Evolutionary conservation across 2,888 invertebrate genomes (phyloP), one percentile per base, ranked within the genome.

Genomic region (Xanthorhoe designata): DNA sequence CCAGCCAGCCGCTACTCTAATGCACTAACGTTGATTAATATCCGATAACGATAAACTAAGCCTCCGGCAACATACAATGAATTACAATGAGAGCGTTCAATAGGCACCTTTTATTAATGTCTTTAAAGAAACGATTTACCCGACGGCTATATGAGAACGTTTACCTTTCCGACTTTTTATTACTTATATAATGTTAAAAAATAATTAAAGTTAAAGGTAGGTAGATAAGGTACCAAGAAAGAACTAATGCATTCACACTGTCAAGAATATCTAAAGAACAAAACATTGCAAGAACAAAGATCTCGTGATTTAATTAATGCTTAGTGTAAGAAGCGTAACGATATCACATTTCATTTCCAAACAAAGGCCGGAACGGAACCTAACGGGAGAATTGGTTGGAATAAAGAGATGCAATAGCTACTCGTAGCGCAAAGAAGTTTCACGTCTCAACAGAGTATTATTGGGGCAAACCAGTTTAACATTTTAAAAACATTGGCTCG

Each of bases 21-120:
- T 85, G 82, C 83, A 85, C 81, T 88, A 87, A 86, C 83, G 78
- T 79, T 86, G 87, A 90, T 89, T 86, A 87, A 89, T 89, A 84
- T 76, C 77, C 78, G 83, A 87, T 86, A 85, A 83, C 79, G 78
- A 80, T 77, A 74, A 72, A 70, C 73, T 74, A 73, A 75, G 72
- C 59, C 72, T 45, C 64, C 67, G 15, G 66, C 68, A 64, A 72
- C 69, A 67, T 42, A 38, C 38, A 5, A 68, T 64, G 65, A 61
- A 64, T n/a, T 62, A 61, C 59, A 66, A 68, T 64, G 65, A 61
- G 66, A 68, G 58, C 55, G 64, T 63, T 69, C 62, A 69, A 66
- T 68, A 70, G 51, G 64, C 51, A 65, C 66, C 66, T 69, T 68
- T 69, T 64, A 70, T 63, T 68, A 58, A n/a, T 50, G 35, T 49